Evolutionary conservation across 2,113 vertebrate species (phyloP).

Genomic region (Sakesphorus luctuosus): DNA sequence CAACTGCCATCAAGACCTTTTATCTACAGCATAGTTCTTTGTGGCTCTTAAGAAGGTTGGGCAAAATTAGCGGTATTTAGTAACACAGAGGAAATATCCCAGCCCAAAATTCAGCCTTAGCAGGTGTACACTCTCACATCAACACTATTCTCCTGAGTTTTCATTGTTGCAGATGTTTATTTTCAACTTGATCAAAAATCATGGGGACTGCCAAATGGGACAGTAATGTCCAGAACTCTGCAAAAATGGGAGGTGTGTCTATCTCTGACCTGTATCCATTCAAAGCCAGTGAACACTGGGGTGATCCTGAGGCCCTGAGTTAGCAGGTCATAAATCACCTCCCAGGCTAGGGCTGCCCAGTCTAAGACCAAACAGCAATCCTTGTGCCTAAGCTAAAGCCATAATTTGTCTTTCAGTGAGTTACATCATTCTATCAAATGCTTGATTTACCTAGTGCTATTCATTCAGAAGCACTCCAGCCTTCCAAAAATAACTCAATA

Average conservation of each 20-base stretch:
- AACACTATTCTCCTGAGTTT: neutral
- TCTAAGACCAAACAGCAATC: neutral
- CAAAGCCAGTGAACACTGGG: neutral
- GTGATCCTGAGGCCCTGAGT: accelerated
- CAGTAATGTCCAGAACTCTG: neutral
- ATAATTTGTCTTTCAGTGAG: neutral
- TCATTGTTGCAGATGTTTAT: neutral
- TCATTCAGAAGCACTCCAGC: neutral
- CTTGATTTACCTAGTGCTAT: neutral
- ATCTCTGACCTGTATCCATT: neutral
- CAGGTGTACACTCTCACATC: neutral
- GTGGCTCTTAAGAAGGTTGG: neutral
- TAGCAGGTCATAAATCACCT: accelerated
- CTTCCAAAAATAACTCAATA: neutral
- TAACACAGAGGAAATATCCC: neutral
- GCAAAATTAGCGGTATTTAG: neutral
- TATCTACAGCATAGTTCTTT: neutral
- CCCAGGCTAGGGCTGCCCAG: neutral
- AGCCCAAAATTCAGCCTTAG: neutral
- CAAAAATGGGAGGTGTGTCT: neutral
- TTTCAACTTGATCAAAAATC: neutral
- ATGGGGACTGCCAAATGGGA: neutral
- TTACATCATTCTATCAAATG: neutral
- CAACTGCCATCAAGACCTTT: neutral
- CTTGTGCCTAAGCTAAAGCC: neutral